These are phyloP conservation scores for Ictalurus furcatus DNA, from an alignment of 2,113 vertebrate species.

Conservation along the genomic window DNA sequence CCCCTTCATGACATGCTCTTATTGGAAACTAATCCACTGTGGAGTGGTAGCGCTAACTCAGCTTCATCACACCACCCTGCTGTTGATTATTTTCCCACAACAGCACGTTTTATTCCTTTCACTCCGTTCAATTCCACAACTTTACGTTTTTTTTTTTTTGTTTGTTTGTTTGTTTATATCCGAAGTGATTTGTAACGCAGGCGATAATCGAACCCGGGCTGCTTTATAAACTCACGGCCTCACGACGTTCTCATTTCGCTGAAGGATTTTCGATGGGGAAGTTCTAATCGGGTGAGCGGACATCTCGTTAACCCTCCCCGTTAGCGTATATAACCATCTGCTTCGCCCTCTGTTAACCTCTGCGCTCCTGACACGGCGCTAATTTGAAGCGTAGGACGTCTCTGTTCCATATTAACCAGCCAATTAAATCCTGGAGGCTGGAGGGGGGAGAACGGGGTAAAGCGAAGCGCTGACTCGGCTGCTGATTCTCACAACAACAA, in stretches of 20 bases:
- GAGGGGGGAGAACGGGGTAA: neutral
- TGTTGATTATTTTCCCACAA: neutral
- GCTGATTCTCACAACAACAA: neutral
- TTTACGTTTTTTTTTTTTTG: no score
- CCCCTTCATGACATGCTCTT: neutral
- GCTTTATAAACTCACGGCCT: neutral
- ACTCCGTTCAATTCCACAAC: neutral
- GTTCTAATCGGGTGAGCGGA: neutral
- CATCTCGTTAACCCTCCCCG: no score
- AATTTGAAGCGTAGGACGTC: slow-evolving; percentile 22
- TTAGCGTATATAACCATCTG: neutral
- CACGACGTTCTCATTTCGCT: neutral
- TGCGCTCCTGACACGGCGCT: slow-evolving; percentile 38
- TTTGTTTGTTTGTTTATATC: no score
- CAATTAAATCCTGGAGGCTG: slow-evolving; percentile 41
- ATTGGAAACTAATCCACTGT: neutral
- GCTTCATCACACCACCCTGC: neutral
- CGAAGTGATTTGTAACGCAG: neutral
- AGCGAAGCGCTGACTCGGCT: slow-evolving; percentile 10
- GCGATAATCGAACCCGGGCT: neutral
- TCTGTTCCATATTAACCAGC: slow-evolving; percentile 41
- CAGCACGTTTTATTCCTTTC: neutral
- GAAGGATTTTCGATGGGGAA: neutral
- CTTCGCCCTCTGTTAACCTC: slow-evolving; percentile 35
- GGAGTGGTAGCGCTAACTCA: neutral